phyloP scores from a whole-genome alignment of 2,888 invertebrate genomes.

The Plebejus melissa region DNA sequence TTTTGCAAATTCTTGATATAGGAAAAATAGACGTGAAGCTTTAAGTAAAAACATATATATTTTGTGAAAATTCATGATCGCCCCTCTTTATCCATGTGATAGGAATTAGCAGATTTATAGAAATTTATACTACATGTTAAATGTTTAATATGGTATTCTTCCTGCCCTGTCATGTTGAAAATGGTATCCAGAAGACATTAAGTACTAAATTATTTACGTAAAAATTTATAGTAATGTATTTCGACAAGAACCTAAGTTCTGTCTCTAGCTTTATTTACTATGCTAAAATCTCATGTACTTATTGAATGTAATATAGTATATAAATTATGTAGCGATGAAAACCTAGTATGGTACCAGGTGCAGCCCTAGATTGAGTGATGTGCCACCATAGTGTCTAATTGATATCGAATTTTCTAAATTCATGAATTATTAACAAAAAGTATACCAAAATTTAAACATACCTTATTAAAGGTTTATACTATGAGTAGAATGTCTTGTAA shows the following conservation, averaged over 20 bases:
- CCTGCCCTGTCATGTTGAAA: constrained; percentile 8
- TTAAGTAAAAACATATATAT: neutral
- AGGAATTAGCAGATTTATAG: constrained; percentile 20
- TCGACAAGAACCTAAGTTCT: neutral
- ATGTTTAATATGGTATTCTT: constrained; percentile 7
- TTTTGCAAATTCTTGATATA: neutral
- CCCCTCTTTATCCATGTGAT: constrained; percentile 32
- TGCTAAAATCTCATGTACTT: constrained; percentile 2
- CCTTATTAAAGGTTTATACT: neutral
- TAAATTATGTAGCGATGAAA: neutral
- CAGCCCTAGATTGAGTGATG: neutral
- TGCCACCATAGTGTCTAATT: neutral
- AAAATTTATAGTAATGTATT: neutral
- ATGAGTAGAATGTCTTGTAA: neutral
- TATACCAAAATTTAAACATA: neutral
- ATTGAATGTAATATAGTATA: neutral
- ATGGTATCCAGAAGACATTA: neutral
- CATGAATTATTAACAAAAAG: constrained; percentile 2
- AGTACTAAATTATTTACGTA: constrained; percentile 1
- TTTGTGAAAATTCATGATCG: neutral
- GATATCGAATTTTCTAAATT: constrained; percentile 8
- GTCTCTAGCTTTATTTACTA: constrained; percentile 5
- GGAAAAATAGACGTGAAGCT: neutral
- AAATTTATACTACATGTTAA: constrained; percentile 11
- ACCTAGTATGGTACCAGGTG: neutral